phyloP scores from a whole-genome alignment of 2,888 invertebrate genomes.

The Noctuana brunneofusca region DNA sequence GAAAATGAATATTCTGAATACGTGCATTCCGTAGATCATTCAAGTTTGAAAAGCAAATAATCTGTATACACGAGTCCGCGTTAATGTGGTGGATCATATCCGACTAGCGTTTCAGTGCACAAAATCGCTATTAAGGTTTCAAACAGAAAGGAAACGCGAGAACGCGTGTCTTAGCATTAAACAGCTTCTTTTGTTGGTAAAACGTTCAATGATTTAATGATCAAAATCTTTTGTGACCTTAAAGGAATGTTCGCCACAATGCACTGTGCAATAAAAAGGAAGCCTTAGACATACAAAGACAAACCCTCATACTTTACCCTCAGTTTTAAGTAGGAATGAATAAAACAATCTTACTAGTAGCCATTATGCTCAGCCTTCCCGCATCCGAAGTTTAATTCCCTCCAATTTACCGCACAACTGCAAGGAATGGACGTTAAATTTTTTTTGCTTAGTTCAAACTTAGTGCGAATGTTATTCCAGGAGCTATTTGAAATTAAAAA shows the following conservation, averaged over 20 bases:
- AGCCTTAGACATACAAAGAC: conserved; percentile 39
- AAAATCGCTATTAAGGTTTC: conserved; percentile 52
- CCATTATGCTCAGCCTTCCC: conserved; percentile 37
- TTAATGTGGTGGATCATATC: conserved; percentile 53
- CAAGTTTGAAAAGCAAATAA: conserved; percentile 28
- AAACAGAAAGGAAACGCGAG: conserved; percentile 59
- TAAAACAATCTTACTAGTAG: conserved; percentile 29
- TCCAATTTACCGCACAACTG: conserved; percentile 29
- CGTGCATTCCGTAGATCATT: conserved; percentile 13
- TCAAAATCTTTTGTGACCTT: conserved; percentile 56
- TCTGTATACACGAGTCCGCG: conserved; percentile 37
- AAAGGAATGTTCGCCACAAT: conserved; percentile 50
- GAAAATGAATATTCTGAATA: conserved; percentile 4
- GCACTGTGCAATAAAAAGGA: conserved; percentile 47
- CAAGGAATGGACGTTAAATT: conserved; percentile 23
- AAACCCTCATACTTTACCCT: conserved; percentile 38
- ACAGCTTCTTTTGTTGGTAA: conserved; percentile 74
- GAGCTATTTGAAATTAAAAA: conserved; percentile 38
- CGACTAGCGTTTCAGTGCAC: conserved; percentile 45
- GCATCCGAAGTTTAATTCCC: conserved; percentile 33
- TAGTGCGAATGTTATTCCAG: conserved; percentile 28
- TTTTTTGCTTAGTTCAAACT: conserved; percentile 37
- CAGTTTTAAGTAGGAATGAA: conserved; percentile 30
- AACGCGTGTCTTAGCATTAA: conserved; percentile 76
- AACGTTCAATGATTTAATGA: conserved; percentile 64